These are phyloP conservation scores for Falco punctatus DNA, from an alignment of 2,113 vertebrate genomes.

Conservation along the genomic window DNA sequence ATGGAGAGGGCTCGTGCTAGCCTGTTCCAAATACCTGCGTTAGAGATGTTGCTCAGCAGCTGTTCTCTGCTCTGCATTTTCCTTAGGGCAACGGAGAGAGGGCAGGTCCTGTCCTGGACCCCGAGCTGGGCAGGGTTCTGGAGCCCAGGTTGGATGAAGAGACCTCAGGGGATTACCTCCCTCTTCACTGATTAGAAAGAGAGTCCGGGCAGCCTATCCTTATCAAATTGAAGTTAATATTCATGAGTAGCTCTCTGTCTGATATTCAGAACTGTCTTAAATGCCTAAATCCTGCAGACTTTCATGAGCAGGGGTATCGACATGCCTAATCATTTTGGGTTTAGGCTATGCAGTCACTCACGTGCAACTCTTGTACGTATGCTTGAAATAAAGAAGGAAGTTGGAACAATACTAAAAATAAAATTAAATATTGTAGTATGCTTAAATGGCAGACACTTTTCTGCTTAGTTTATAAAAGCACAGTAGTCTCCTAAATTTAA, in stretches of 20 bases:
- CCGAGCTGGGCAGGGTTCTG: neutral
- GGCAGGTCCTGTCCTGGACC: neutral
- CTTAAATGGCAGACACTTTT: neutral
- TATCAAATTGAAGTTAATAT: neutral
- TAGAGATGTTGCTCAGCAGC: neutral
- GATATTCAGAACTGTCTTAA: neutral
- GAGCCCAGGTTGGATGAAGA: neutral
- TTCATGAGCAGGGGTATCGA: neutral
- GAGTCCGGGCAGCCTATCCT: neutral
- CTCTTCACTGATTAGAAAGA: neutral
- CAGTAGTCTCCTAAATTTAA: constrained; percentile 42
- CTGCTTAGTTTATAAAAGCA: constrained; percentile 10
- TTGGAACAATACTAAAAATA: neutral
- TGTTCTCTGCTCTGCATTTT: neutral
- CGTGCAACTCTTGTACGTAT: neutral
- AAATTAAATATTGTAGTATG: neutral
- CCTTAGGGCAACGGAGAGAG: neutral
- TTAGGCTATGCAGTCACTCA: neutral
- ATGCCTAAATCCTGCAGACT: neutral
- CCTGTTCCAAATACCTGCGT: neutral
- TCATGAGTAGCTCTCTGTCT: neutral
- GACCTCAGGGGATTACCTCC: neutral
- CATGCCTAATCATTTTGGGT: neutral
- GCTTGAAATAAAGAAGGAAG: neutral
- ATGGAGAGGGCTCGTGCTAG: neutral